A percentile compares a stretch with the other conserved stretches of the same genome.
These are phyloP conservation scores for Petrophora chlorosata DNA, from an alignment of 2,888 invertebrate species.

Conservation along the genomic window DNA sequence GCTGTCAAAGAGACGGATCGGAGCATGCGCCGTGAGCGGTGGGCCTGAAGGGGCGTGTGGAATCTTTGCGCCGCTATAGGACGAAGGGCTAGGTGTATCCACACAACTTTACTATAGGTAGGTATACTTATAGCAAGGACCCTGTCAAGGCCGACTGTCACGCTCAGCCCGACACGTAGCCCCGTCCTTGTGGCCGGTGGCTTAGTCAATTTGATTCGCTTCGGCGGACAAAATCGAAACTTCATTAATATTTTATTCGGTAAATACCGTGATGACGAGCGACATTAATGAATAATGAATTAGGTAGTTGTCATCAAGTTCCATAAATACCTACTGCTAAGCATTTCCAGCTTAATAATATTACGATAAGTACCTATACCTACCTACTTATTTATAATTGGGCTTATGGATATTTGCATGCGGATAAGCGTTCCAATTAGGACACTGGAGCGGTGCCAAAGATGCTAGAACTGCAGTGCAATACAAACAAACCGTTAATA, in stretches of 20 bases:
- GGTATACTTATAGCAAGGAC: conserved; percentile 31
- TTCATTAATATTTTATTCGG: conserved; percentile 25
- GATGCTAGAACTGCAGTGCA: conserved; percentile 26
- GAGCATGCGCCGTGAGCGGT: conserved; percentile 63
- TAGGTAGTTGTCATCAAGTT: no score
- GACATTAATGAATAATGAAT: no score
- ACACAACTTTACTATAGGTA: conserved; percentile 34
- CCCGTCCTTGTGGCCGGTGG: conserved; percentile 40
- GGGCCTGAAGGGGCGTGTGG: conserved; percentile 76
- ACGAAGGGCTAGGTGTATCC: conserved; percentile 53
- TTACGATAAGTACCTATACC: no score
- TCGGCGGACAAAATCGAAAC: conserved; percentile 28
- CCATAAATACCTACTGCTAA: no score
- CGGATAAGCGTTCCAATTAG: conserved; percentile 50
- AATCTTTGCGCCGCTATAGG: conserved; percentile 65
- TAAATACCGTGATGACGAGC: conserved; percentile 1
- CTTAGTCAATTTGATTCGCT: conserved; percentile 35
- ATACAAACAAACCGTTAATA: conserved; percentile 10
- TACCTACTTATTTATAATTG: no score
- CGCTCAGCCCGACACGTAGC: conserved; percentile 44
- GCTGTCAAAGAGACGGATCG: conserved; percentile 63
- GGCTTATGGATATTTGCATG: no score
- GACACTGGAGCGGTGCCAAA: conserved; percentile 48
- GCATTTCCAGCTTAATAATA: no score
- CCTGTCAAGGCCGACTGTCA: conserved; percentile 66